Evolutionary conservation across 1,140 invertebrate species (phyloP), one percentile per base, ranked within the genome.

Genomic region (Dinoponera quadriceps): DNA sequence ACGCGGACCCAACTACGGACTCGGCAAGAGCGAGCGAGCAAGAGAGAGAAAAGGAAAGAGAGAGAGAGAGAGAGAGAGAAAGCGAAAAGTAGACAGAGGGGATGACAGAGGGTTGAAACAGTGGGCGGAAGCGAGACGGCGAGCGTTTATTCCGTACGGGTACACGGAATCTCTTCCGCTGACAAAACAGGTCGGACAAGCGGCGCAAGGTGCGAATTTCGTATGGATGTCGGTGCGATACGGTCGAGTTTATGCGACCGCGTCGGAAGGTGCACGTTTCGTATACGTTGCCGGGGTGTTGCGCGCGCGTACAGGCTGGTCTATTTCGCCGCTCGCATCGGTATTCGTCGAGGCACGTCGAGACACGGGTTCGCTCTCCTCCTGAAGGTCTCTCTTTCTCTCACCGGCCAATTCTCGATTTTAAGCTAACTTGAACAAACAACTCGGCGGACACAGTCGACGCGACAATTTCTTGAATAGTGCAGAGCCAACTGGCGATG

Each of bases 151-250:
- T 87, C 82, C 85, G 68, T 87, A 62, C 73, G 85, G 84, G 71
- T 83, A 85, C 84, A 66, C 73, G 82, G 82, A 87, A 87, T 87
- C 86, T 88, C 82, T 88, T 88, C 82, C 82, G 82, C 80, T 87
- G 85, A 87, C 90, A 90, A 89, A 91, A 91, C 88, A 83, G 82
- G 77, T 89, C 80, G 87, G 85, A 90, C 86, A 82, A 88, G 85
- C 80, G 78, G 74, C 57, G 85, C 87, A 88, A 87, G 80, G 85
- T 83, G 82, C 71, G 83, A 88, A 88, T 89, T 89, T 86, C 81
- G 85, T 88, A 85, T 87, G 88, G 85, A 88, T 87, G 90, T 89
- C 83, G 84, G 60, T 51, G 59, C 60, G 84, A 85, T 74, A 84
- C 83, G 83, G 75, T 86, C 85, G 83, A 89, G 89, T 92, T 91